A percentile compares a stretch with the other conserved stretches of the same genome.
Conservation (phyloP, 2,113 vertebrate genomes). For the Notothenia rossii region DNA sequence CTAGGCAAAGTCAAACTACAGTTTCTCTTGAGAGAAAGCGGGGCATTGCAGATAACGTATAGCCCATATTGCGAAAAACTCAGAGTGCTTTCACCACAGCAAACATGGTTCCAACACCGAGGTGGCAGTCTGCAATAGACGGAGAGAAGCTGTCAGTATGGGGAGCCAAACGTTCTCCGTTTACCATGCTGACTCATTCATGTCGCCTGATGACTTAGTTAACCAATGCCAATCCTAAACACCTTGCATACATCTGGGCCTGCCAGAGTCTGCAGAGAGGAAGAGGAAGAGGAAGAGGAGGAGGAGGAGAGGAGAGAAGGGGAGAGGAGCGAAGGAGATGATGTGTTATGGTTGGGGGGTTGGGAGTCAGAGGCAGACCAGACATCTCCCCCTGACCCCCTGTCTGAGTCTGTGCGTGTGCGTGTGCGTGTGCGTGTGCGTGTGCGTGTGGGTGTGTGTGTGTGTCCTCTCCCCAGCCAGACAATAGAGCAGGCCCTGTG, state of each 20-base stretch:
- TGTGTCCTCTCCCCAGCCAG: conserved; percentile 63
- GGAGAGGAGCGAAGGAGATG: conserved; percentile 12
- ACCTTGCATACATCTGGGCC: conserved; percentile 57
- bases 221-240: conserved; percentile 31
- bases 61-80: too few species aligned
- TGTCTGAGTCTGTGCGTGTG: conserved; percentile 51
- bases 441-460: conserved; percentile 40
- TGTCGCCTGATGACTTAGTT: conserved; percentile 31
- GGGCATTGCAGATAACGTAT: too few species aligned
- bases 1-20: too few species aligned
- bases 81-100: too few species aligned
- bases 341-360: conserved; percentile 58
- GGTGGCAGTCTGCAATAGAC: too few species aligned
- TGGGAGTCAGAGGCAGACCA: conserved; percentile 68
- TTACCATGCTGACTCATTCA: conserved; percentile 15
- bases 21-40: too few species aligned
- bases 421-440: conserved; percentile 41
- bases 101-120: too few species aligned
- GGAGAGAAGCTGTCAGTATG: too few species aligned
- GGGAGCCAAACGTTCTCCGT: not conserved
- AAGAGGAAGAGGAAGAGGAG: not conserved
- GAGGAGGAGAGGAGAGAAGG: conserved; percentile 7
- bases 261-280: conserved; percentile 26
- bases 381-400: conserved; percentile 72
- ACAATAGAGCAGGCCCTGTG: conserved; percentile 77